A percentile compares a stretch with the other conserved stretches of the same genome.
phyloP scores from a whole-genome alignment of 2,888 invertebrate genomes.

The Nasonia oneida region DNA sequence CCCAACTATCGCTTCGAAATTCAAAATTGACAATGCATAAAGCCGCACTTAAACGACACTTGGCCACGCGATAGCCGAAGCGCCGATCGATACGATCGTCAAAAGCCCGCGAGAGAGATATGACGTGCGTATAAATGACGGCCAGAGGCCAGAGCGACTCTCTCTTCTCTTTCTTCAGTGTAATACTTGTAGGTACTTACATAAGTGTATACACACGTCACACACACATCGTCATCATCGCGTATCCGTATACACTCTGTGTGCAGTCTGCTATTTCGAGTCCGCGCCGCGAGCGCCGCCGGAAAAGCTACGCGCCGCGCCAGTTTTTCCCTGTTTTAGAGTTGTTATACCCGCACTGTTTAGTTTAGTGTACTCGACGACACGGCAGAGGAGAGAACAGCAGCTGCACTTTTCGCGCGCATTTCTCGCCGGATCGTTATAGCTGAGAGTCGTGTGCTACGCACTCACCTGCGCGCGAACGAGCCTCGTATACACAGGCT shows the following conservation, averaged over 20 bases:
- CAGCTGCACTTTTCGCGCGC: constrained; percentile 40
- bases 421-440: constrained; percentile 21
- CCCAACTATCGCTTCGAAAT: too few species aligned
- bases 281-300: not conserved
- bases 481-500: too few species aligned
- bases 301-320: not conserved
- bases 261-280: not conserved
- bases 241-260: too few species aligned
- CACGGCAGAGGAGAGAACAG: not conserved
- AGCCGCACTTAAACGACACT: not conserved
- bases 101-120: not conserved
- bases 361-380: constrained; percentile 9
- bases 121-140: constrained; percentile 14
- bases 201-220: not conserved
- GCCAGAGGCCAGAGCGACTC: not conserved
- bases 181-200: not conserved
- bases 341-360: not conserved
- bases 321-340: not conserved
- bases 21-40: not conserved
- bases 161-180: not conserved
- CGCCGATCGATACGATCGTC: not conserved
- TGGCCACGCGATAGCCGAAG: not conserved
- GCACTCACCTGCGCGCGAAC: not conserved
- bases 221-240: too few species aligned
- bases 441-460: not conserved